These are phyloP conservation scores for Plecturocebus donacophilus DNA, from an alignment of 2,113 vertebrate genomes.

Conservation along the genomic window DNA sequence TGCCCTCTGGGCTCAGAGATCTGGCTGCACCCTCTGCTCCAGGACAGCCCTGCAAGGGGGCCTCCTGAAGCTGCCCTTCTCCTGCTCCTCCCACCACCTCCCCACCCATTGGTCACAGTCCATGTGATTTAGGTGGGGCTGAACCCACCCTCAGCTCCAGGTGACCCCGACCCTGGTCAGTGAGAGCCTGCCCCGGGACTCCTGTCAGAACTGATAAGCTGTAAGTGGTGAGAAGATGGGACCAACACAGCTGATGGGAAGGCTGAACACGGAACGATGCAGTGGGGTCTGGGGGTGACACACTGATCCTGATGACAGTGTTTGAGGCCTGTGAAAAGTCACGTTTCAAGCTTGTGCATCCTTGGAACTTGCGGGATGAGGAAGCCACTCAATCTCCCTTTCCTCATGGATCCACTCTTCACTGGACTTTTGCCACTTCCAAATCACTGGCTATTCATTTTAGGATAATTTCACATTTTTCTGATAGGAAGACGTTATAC, in stretches of 20 bases:
- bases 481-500: background rate
- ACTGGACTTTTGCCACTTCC: background rate
- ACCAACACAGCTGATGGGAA: background rate
- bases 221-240: background rate
- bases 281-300: no score
- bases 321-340: background rate
- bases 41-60: background rate
- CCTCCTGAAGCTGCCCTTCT: background rate
- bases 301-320: rapidly evolving
- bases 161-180: background rate
- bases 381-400: background rate
- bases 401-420: background rate
- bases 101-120: background rate
- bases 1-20: background rate
- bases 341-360: background rate
- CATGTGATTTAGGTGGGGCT: background rate
- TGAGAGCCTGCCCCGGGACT: background rate
- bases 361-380: background rate
- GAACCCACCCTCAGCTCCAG: background rate
- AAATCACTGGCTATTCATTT: no score
- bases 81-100: background rate
- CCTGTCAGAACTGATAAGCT: background rate
- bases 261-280: background rate
- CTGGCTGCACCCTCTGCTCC: background rate
- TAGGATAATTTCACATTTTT: background rate